Conservation (phyloP, 1,140 invertebrate species). For the Megathymus violae region DNA sequence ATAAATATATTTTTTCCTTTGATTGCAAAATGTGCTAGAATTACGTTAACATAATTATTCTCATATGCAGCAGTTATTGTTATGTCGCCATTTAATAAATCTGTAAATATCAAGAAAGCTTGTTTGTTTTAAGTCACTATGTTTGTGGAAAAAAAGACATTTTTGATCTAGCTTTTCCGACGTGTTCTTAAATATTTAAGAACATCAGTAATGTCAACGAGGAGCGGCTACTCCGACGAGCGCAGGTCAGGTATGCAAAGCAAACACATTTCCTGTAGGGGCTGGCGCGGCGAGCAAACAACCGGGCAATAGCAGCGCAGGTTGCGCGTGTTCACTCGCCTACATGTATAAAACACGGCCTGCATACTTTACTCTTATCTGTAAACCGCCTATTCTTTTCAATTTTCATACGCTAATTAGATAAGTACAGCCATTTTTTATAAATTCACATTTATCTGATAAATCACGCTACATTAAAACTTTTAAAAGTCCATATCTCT, state of each 20-base stretch:
- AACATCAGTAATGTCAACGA: conserved; percentile 67
- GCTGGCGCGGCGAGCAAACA: conserved; percentile 79
- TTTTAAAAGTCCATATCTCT: no score
- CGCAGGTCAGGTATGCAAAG: conserved; percentile 75
- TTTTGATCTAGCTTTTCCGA: not conserved
- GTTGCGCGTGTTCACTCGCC: conserved; percentile 34
- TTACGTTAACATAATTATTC: no score
- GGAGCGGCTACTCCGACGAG: conserved; percentile 62
- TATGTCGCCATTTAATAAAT: no score
- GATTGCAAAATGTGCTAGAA: no score
- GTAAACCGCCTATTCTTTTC: no score
- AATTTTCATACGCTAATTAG: no score
- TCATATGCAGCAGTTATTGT: no score
- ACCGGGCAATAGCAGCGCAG: conserved; percentile 62
- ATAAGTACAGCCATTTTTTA: no score
- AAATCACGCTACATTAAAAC: no score
- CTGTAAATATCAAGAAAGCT: no score
- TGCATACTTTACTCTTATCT: not conserved
- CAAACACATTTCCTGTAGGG: conserved; percentile 81
- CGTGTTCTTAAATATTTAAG: conserved; percentile 38
- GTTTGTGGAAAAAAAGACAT: not conserved
- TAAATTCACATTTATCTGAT: no score
- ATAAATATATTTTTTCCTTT: no score
- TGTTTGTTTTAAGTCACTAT: not conserved
- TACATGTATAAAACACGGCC: conserved; percentile 47